phyloP scores from a whole-genome alignment of 2,113 vertebrate genomes.

The Sinocyclocheilus grahami region DNA sequence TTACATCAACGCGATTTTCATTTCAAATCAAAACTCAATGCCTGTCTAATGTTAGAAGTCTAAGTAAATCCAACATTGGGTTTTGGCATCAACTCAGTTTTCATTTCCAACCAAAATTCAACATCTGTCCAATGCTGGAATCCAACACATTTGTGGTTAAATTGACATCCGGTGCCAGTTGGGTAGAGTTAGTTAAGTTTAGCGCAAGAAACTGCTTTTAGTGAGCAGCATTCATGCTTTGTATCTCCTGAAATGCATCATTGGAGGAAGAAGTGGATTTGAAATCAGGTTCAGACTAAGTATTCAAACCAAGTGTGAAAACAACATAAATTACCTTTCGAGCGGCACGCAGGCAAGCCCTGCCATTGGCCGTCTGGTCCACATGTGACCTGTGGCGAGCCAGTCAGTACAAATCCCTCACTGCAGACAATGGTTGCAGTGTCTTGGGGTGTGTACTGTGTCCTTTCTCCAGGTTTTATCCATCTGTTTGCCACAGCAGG shows the following conservation, averaged over 20 bases:
- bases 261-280: neutral
- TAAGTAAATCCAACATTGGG: too few relatives aligned
- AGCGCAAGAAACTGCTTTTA: neutral
- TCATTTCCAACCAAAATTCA: too few relatives aligned
- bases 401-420: slow-evolving; percentile 32
- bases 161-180: neutral
- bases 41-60: too few relatives aligned
- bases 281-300: neutral
- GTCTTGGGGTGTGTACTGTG: neutral
- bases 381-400: slow-evolving; percentile 44
- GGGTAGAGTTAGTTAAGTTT: neutral
- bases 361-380: neutral
- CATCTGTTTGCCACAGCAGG: slow-evolving; percentile 6
- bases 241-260: neutral
- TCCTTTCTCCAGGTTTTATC: neutral
- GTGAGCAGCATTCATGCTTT: neutral
- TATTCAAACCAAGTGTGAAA: neutral
- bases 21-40: too few relatives aligned
- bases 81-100: too few relatives aligned
- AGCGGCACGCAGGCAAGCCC: neutral
- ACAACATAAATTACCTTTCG: neutral
- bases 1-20: too few relatives aligned
- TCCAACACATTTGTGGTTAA: too few relatives aligned
- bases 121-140: too few relatives aligned
- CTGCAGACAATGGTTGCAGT: neutral